Percentiles rank a stretch among this genome's conserved stretches.
Evolutionary conservation across 2,797 vertebrate genomes (phyloP).

Genomic region (Balearica regulorum): DNA sequence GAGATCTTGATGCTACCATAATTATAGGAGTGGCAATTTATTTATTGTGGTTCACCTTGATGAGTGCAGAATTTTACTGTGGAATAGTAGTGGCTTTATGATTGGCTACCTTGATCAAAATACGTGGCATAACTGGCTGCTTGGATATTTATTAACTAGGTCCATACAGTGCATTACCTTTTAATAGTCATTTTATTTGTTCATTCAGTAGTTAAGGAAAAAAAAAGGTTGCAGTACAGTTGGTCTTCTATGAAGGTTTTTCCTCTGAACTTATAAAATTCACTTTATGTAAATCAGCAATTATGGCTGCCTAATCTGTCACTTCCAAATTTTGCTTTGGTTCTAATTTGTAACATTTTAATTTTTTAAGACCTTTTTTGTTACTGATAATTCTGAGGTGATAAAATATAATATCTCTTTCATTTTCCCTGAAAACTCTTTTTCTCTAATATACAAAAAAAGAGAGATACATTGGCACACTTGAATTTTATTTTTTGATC

Average conservation of each 20-base stretch:
- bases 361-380: neutral
- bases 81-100: neutral
- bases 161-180: neutral
- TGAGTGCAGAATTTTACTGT: neutral
- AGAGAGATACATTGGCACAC: neutral
- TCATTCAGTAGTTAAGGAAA: neutral
- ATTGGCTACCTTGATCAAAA: neutral
- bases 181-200: neutral
- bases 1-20: neutral
- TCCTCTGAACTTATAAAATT: neutral
- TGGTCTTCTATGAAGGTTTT: neutral
- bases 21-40: neutral
- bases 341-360: neutral
- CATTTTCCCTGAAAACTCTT: neutral
- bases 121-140: neutral
- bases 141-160: constrained; percentile 41
- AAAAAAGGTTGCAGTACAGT: neutral
- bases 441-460: neutral
- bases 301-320: neutral
- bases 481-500: neutral
- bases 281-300: neutral
- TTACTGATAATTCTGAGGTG: neutral
- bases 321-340: neutral
- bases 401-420: neutral
- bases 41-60: neutral